Conservation (phyloP, 1,140 invertebrate genomes). For the Zaprionus africanus region DNA sequence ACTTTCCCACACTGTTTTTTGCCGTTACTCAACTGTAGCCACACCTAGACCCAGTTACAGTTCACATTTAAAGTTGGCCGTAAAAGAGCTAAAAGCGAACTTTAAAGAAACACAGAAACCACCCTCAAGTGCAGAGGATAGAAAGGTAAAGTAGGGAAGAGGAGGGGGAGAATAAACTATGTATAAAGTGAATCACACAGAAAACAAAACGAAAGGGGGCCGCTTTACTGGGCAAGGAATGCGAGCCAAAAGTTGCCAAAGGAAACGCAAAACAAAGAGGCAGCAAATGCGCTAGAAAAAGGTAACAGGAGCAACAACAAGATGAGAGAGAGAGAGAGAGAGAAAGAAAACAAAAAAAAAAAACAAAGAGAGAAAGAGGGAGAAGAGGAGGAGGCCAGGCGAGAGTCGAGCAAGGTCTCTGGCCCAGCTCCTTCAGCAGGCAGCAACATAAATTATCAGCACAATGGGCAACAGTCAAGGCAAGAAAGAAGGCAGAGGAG, state of each 20-base stretch:
- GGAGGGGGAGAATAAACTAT: slow-evolving; percentile 33
- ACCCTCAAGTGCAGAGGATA: slow-evolving; percentile 13
- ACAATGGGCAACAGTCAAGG: slow-evolving; percentile 68
- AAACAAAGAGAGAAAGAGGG: slow-evolving; percentile 5
- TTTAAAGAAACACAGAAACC: slow-evolving; percentile 44
- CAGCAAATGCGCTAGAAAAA: slow-evolving; percentile 46
- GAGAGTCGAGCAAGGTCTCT: slow-evolving; percentile 33
- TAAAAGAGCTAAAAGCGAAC: neutral
- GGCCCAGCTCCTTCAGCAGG: slow-evolving; percentile 7
- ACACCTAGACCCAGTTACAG: slow-evolving; percentile 64
- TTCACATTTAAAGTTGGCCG: slow-evolving; percentile 6
- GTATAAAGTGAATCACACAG: slow-evolving; percentile 42
- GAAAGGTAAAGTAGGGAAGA: neutral
- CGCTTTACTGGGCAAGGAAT: slow-evolving; percentile 58
- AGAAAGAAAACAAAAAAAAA: neutral
- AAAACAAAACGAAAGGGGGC: slow-evolving; percentile 52
- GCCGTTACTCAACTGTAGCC: slow-evolving; percentile 17
- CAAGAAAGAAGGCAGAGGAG: slow-evolving; percentile 37
- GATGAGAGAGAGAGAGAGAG: neutral
- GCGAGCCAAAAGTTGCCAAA: slow-evolving; percentile 66
- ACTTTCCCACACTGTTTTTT: neutral
- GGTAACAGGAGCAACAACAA: neutral
- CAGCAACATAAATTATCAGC: slow-evolving; percentile 65
- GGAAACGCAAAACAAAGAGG: slow-evolving; percentile 53
- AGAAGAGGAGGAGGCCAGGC: slow-evolving; percentile 29